Evolutionary conservation across 2,888 invertebrate genomes (phyloP).

Genomic region (Tanaodytes sp.): DNA sequence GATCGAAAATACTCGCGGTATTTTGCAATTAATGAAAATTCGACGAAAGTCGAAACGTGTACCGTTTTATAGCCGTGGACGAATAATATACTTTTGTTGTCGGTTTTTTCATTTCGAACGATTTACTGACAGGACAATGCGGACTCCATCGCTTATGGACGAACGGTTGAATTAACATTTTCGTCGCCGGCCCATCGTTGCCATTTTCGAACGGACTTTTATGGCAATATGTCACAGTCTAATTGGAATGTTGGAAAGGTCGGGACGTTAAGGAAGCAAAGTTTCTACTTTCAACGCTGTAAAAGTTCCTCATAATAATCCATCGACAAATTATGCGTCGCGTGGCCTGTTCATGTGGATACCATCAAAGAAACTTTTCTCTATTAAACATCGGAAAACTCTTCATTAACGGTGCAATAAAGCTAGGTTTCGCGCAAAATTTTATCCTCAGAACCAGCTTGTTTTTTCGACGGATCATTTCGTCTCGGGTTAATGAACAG

Average conservation of each 20-base stretch:
- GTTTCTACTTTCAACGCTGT: slow-evolving; percentile 54
- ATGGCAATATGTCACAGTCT: slow-evolving; percentile 51
- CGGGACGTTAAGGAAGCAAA: slow-evolving; percentile 42
- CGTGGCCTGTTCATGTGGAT: slow-evolving; percentile 41
- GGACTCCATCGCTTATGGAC: too few species aligned
- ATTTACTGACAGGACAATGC: too few species aligned
- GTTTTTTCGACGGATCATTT: slow-evolving; percentile 6
- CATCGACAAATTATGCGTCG: slow-evolving; percentile 50
- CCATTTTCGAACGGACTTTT: slow-evolving; percentile 31
- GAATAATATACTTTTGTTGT: too few species aligned
- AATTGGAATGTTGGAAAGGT: slow-evolving; percentile 53
- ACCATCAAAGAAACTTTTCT: slow-evolving; percentile 38
- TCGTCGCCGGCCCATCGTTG: slow-evolving; percentile 21
- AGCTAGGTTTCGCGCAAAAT: slow-evolving; percentile 26
- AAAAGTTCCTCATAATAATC: slow-evolving; percentile 54
- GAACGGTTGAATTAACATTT: too few species aligned
- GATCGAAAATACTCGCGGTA: too few species aligned
- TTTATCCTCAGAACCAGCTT: slow-evolving; percentile 8
- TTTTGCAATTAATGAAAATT: too few species aligned
- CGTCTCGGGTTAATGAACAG: too few species aligned
- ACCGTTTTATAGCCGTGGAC: too few species aligned
- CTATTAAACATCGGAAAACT: slow-evolving; percentile 35
- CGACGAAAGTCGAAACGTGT: too few species aligned
- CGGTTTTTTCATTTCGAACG: too few species aligned
- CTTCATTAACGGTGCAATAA: slow-evolving; percentile 25